phyloP scores from a whole-genome alignment of 2,113 vertebrate genomes.

The Speoplatyrhinus poulsoni region DNA sequence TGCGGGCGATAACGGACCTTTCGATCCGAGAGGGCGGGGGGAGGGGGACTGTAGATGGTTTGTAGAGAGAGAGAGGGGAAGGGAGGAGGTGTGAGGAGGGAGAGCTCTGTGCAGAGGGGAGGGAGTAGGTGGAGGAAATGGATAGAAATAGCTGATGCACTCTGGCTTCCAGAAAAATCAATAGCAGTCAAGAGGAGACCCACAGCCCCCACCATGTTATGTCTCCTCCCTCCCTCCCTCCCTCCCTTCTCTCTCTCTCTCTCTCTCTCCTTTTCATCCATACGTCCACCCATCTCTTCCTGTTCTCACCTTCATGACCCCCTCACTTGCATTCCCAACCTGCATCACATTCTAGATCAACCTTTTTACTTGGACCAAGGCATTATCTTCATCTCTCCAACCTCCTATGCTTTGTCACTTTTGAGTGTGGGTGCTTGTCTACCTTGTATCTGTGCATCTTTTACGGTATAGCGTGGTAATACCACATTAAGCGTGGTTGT shows the following conservation, averaged over 20 bases:
- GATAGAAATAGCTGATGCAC: constrained; percentile 77
- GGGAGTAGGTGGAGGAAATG: constrained; percentile 68
- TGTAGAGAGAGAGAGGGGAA: neutral
- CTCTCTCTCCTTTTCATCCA: neutral
- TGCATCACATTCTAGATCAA: neutral
- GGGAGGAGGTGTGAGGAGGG: constrained; percentile 54
- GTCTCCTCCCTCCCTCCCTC: constrained; percentile 7
- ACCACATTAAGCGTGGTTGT: too few relatives aligned
- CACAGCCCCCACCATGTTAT: constrained; percentile 28
- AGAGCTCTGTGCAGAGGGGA: constrained; percentile 31
- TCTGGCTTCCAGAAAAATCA: constrained; percentile 73
- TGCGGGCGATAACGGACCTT: too few relatives aligned
- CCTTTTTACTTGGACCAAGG: constrained; percentile 2
- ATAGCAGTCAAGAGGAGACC: constrained; percentile 73
- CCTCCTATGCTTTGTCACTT: neutral
- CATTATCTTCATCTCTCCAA: neutral
- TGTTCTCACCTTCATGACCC: neutral
- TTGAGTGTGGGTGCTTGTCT: neutral
- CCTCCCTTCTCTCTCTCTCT: neutral
- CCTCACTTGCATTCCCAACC: neutral
- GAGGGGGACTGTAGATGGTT: constrained; percentile 56
- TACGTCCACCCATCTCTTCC: neutral
- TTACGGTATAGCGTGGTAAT: too few relatives aligned
- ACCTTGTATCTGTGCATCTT: neutral
- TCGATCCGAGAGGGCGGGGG: constrained; percentile 43